Evolutionary conservation across 2,888 invertebrate genomes (phyloP).

Genomic region (Tinea semifulvella): DNA sequence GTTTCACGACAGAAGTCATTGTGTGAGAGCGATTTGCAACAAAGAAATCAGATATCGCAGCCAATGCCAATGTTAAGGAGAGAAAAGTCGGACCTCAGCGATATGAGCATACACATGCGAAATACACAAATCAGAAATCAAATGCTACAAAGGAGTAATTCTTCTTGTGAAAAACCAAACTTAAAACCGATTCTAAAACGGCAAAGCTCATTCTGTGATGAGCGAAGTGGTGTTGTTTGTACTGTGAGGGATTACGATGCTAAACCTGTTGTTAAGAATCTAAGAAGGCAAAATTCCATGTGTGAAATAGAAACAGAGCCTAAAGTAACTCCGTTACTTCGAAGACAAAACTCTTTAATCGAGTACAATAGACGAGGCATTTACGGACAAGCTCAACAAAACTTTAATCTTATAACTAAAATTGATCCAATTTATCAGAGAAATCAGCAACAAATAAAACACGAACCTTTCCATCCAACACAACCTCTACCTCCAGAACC

Average conservation of each 20-base stretch:
- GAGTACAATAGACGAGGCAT: constrained; percentile 59
- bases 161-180: constrained; percentile 56
- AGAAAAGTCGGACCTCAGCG: constrained; percentile 56
- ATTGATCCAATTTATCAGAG: constrained; percentile 67
- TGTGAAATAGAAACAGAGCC: constrained; percentile 64
- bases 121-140: constrained; percentile 54
- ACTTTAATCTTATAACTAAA: constrained; percentile 65
- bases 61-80: constrained; percentile 49
- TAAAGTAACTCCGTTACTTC: constrained; percentile 61
- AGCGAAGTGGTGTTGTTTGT: constrained; percentile 52
- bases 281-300: constrained; percentile 59
- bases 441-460: constrained; percentile 56
- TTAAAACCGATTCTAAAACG: constrained; percentile 58
- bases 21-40: constrained; percentile 57
- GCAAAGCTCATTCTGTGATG: constrained; percentile 60
- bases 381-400: constrained; percentile 49
- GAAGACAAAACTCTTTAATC: constrained; percentile 63
- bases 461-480: constrained; percentile 59
- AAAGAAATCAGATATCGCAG: constrained; percentile 33
- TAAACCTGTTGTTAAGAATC: constrained; percentile 45
- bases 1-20: constrained; percentile 61
- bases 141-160: constrained; percentile 59
- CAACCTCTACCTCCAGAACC: constrained; percentile 64
- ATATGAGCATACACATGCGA: constrained; percentile 50
- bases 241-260: constrained; percentile 57